A percentile compares a stretch with the other conserved stretches of the same genome.
phyloP scores from a whole-genome alignment of 2,113 vertebrate genomes.

The Pterocles burchelli region DNA sequence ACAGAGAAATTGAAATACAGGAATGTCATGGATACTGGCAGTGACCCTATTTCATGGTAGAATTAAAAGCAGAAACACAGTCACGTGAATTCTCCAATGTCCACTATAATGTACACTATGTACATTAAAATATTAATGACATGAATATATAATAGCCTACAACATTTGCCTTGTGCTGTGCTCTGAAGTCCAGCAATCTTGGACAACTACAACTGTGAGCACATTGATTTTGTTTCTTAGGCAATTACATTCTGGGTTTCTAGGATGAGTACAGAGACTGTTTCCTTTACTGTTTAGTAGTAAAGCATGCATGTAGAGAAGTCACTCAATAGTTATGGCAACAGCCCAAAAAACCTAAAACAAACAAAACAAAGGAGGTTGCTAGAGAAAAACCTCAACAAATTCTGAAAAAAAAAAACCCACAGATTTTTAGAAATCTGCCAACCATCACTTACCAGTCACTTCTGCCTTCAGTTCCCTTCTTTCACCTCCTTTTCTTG shows the following conservation, averaged over 20 bases:
- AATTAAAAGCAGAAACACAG: background rate
- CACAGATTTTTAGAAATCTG: background rate
- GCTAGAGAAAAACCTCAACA: background rate
- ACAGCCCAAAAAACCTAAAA: background rate
- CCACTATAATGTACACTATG: background rate
- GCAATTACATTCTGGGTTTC: background rate
- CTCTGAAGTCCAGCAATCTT: background rate
- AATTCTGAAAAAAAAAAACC: background rate
- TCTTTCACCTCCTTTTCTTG: background rate
- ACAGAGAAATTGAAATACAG: background rate
- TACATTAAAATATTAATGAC: background rate
- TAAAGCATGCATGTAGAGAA: background rate
- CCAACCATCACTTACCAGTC: background rate
- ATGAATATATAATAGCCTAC: background rate
- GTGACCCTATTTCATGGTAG: background rate
- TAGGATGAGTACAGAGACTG: background rate
- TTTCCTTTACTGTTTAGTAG: background rate
- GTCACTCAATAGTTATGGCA: background rate
- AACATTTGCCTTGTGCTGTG: background rate
- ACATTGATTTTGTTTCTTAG: background rate
- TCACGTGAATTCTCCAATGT: background rate
- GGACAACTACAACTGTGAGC: background rate
- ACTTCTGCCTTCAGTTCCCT: background rate
- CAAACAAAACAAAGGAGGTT: background rate
- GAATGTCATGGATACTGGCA: background rate